A percentile compares a stretch with the other conserved stretches of the same genome.
Evolutionary conservation across 2,113 vertebrate species (phyloP).

Genomic region (Etheostoma cragini): DNA sequence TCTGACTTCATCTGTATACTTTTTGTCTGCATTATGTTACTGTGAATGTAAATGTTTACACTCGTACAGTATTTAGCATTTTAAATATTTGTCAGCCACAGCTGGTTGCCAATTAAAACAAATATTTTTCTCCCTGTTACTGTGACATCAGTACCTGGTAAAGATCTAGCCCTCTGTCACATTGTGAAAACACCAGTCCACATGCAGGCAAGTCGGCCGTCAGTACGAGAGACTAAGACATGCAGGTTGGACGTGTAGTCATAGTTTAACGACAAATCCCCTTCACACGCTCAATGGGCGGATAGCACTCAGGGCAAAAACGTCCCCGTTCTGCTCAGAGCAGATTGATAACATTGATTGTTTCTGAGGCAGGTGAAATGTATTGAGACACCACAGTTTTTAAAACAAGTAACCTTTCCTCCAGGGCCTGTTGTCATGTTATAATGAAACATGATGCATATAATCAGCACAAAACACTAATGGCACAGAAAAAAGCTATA

Average conservation of each 20-base stretch:
- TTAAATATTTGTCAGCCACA: constrained; percentile 59
- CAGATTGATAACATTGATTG: constrained; percentile 21
- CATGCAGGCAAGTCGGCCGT: constrained; percentile 66
- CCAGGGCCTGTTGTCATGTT: background rate
- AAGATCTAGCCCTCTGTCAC: constrained; percentile 71
- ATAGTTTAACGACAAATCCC: constrained; percentile 65
- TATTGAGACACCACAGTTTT: constrained; percentile 14
- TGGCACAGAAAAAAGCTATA: background rate
- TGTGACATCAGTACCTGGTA: constrained; percentile 72
- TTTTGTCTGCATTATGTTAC: background rate
- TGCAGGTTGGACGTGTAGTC: constrained; percentile 51
- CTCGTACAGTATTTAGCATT: constrained; percentile 22
- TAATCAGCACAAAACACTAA: constrained; percentile 1
- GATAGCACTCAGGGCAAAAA: constrained; percentile 35
- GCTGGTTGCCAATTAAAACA: constrained; percentile 67
- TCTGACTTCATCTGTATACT: background rate
- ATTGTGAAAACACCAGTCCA: constrained; percentile 66
- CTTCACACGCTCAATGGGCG: constrained; percentile 50
- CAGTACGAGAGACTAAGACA: constrained; percentile 42
- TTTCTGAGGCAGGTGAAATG: background rate
- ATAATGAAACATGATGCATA: constrained; percentile 6
- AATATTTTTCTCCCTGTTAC: constrained; percentile 61
- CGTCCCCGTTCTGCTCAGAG: constrained; percentile 24
- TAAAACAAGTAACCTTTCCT: constrained; percentile 5
- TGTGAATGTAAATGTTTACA: constrained; percentile 19